Base-by-base conservation (phyloP, 2,113 vertebrate species). In the Columbina picui region DNA sequence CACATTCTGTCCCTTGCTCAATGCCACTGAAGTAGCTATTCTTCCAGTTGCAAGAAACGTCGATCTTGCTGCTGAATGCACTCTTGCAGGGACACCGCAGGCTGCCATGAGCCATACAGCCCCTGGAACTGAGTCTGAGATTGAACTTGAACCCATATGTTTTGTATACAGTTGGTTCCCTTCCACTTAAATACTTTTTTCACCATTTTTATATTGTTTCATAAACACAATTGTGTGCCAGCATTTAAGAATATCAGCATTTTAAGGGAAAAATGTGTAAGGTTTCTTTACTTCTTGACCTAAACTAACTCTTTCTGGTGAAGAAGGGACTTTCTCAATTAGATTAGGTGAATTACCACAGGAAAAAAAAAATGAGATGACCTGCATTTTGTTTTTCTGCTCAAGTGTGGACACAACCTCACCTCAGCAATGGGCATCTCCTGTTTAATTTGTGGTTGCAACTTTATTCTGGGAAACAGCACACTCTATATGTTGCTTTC, bases 211-310 rank as follows among this genome's bases (percentile, higher is more conserved):
- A 2, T 47, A 14, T 45, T 47, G 14, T 73, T 91, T 87, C 34
- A 39, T 47, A 50, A 71, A 49, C n/a, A 60, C 9, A 77, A 5
- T 27, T 0, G 0, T 38, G 12, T 57, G 30, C 41, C 22, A 18
- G 5, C 26, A 9, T 87, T 84, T 53, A 74, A 74, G 34, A 32
- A 9, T 34, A 41, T 25, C 14, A 79, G 34, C 1, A 36, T 71
- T 90, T 80, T 59, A 83, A 85, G 38, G 12, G 38, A n/a, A 32
- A 76, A 78, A 12, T 2, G 6, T 27, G 36, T 55, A 59, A 50
- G 18, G 8, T 27, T 10, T 89, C 43, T 81, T 30, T 87, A 9
- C 43, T 78, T 71, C 74, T 82, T 79, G 64, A 78, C 41, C 29
- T 77, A 30, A 69, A 91, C 14, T 50, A 70, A 36, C 7, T 43